These are phyloP conservation scores for Pandion haliaetus DNA, from an alignment of 2,113 vertebrate genomes.

Conservation along the genomic window DNA sequence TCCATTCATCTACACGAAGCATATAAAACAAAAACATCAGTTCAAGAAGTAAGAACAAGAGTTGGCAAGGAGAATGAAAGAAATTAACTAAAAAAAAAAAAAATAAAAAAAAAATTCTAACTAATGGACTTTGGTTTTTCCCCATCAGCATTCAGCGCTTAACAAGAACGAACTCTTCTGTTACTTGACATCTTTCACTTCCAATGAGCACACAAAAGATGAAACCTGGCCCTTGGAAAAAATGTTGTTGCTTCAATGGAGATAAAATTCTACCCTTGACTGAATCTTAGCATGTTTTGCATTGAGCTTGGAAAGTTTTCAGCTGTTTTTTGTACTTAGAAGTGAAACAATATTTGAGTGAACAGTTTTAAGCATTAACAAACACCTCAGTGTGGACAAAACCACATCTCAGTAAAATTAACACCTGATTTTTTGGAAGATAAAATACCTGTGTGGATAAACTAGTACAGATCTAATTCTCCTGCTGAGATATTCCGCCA, in stretches of 20 bases:
- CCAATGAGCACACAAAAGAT: not conserved
- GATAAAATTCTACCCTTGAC: not conserved
- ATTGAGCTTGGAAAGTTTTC: not conserved
- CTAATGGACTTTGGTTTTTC: not conserved
- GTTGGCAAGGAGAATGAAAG: constrained; percentile 44
- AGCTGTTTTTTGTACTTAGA: not conserved
- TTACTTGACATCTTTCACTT: not conserved
- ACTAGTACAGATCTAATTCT: not conserved
- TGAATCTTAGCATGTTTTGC: not conserved
- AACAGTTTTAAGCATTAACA: not conserved
- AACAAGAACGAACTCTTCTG: not conserved
- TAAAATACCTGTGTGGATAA: not conserved
- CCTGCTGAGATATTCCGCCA: not conserved
- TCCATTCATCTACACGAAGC: constrained; percentile 92
- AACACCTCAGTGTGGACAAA: not conserved
- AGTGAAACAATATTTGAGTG: not conserved
- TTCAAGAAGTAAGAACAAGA: constrained; percentile 69
- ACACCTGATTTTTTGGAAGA: not conserved
- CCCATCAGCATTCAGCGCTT: not conserved
- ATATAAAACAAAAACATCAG: constrained; percentile 79
- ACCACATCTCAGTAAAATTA: not conserved
- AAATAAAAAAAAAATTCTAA: not conserved
- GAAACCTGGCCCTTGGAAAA: not conserved
- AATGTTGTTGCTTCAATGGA: not conserved
- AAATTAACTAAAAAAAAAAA: constrained; percentile 10